Conservation (phyloP, 2,888 invertebrate genomes). For the Drosophila niveifrons region DNA sequence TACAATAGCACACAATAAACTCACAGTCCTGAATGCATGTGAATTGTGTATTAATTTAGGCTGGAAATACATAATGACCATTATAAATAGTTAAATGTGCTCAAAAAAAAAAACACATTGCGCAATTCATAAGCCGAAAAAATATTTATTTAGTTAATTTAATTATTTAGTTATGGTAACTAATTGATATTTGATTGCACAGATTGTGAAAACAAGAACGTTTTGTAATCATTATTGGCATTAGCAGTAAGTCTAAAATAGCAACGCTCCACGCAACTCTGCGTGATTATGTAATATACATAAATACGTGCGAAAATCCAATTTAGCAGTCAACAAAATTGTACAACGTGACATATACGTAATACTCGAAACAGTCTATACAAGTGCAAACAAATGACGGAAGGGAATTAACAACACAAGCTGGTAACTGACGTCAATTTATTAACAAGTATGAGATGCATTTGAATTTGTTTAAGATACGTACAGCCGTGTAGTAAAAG, state of each 20-base stretch:
- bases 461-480: slow-evolving; percentile 1
- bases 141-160: not conserved
- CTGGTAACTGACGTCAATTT: not conserved
- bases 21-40: not conserved
- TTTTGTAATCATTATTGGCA: not conserved
- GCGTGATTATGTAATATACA: not conserved
- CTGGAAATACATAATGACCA: not conserved
- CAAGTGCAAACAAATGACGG: not conserved
- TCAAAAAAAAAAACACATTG: slow-evolving; percentile 8
- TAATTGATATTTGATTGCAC: slow-evolving; percentile 24
- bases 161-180: slow-evolving; percentile 3
- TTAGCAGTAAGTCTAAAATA: not conserved
- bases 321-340: slow-evolving; percentile 21
- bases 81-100: slow-evolving; percentile 13
- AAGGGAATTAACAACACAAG: not conserved
- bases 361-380: slow-evolving; percentile 2
- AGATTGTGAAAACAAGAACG: not conserved
- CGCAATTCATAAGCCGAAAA: slow-evolving; percentile 8
- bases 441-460: not conserved
- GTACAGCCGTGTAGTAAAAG: slow-evolving; percentile 4
- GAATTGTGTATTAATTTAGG: slow-evolving; percentile 40
- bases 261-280: not conserved
- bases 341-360: slow-evolving; percentile 22
- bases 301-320: slow-evolving; percentile 10
- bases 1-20: slow-evolving; percentile 42